Conservation (phyloP, 2,113 vertebrate genomes). For the Mola mola region DNA sequence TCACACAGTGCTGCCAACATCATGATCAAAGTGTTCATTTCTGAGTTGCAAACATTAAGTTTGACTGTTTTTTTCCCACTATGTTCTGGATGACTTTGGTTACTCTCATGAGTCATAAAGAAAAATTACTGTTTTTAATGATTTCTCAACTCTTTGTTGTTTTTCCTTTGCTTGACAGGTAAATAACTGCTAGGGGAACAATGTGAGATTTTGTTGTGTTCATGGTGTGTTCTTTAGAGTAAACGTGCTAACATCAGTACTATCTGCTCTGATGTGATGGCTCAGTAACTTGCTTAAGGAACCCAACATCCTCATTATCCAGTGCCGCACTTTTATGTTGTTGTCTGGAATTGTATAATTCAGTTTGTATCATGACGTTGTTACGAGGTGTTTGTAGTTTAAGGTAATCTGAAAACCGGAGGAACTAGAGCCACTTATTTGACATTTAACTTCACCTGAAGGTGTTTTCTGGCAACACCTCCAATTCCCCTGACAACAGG, state of each 20-base stretch:
- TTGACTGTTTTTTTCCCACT: slow-evolving; percentile 35
- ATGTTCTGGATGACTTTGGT: slow-evolving; percentile 55
- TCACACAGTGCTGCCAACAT: slow-evolving; percentile 50
- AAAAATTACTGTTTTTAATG: slow-evolving; percentile 44
- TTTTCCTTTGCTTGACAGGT: slow-evolving; percentile 8
- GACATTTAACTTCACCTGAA: slow-evolving; percentile 51
- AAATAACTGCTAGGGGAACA: slow-evolving; percentile 26
- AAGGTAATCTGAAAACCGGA: slow-evolving; percentile 17
- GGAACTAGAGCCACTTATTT: slow-evolving; percentile 51
- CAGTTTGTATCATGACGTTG: slow-evolving; percentile 6
- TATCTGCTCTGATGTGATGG: slow-evolving; percentile 11
- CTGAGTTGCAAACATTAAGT: slow-evolving; percentile 54
- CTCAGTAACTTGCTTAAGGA: slow-evolving; percentile 33
- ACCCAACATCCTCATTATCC: slow-evolving; percentile 30
- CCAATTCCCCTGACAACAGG: slow-evolving; percentile 27
- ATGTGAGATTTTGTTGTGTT: slow-evolving; percentile 26
- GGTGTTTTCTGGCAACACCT: slow-evolving; percentile 73
- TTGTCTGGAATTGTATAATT: slow-evolving; percentile 15
- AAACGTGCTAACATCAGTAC: not conserved
- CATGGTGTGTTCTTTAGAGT: slow-evolving; percentile 7
- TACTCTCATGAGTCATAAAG: slow-evolving; percentile 46
- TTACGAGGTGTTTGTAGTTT: slow-evolving; percentile 24
- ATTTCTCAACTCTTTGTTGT: slow-evolving; percentile 26
- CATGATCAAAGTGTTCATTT: slow-evolving; percentile 71
- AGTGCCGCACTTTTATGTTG: not conserved